Base-by-base conservation (phyloP, 2,113 vertebrate species). In the Mustela lutreola region DNA sequence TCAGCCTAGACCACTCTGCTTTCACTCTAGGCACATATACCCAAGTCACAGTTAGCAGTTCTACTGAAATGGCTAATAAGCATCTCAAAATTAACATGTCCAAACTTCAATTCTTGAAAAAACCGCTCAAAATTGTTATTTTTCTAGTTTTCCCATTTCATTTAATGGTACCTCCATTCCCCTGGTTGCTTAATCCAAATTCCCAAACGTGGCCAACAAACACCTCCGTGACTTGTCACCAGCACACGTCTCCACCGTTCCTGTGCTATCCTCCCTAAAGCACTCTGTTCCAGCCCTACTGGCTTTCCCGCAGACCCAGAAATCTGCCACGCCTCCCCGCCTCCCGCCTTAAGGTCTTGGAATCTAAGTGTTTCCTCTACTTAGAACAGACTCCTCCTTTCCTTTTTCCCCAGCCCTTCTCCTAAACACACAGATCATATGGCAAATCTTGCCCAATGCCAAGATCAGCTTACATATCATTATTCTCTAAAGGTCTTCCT, bases 401-500 rank as follows among this genome's bases (percentile, higher is more conserved):
- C 26, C 10, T 82, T 48, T 70, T 18, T 87, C 76, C 33, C 28
- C 22, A 96, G 79, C 9, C 39, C 56, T 88, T 88, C 31, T 85
- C 84, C 24, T 67, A 92, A 90, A 80, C 7, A 60, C 36, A 56
- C 1, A 83, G 16, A 39, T 67, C 4, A 70, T n/a, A 79, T 60
- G 11, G 50, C 26, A 91, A n/a, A 60, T 33, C 58, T 10, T n/a
- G 8, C 21, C 91, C 39, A 73, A 73, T 39, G 48, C 10, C 71
- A 79, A 7, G 56, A 42, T 70, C 56, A 22, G 33, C 24, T 63
- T 62, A 63, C 71, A 36, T 56, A 28, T 48, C 33, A 67, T 45
- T 91, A 92, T 93, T 76, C 48, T 88, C 53, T 62, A 89, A 50
- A 83, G 24, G 14, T 88, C 58, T 63, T 87, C 16, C 71, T 76